Conservation (phyloP, 1,140 invertebrate species). For the Cherax quadricarinatus region DNA sequence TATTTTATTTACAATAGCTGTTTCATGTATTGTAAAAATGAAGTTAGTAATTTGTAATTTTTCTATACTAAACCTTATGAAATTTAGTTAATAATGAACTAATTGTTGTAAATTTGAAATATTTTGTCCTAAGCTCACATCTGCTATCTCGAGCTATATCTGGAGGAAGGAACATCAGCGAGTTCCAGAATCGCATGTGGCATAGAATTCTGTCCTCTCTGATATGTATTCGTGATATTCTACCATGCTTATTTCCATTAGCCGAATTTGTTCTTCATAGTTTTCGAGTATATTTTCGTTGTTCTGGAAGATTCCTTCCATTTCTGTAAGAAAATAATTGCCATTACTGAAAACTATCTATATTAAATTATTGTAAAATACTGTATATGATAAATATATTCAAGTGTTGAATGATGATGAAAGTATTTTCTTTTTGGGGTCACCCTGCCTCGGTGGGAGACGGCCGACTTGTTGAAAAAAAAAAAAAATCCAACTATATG, state of each 20-base stretch:
- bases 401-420: too few species aligned
- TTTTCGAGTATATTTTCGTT: conserved; percentile 25
- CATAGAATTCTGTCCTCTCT: conserved; percentile 41
- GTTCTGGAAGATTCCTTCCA: conserved; percentile 27
- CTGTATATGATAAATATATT: too few species aligned
- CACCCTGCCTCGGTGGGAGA: too few species aligned
- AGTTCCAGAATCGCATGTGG: conserved; percentile 27
- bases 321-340: conserved; percentile 38
- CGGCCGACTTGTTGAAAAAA: too few species aligned
- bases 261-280: conserved; percentile 25
- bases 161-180: conserved; percentile 4
- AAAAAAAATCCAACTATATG: too few species aligned
- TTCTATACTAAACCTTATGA: neutral
- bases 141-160: neutral
- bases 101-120: neutral
- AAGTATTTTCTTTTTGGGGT: too few species aligned
- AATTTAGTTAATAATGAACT: conserved; percentile 3
- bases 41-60: neutral
- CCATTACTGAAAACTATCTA: neutral
- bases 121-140: neutral
- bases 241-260: conserved; percentile 36
- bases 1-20: neutral
- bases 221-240: conserved; percentile 46
- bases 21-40: neutral
- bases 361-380: neutral